These are phyloP conservation scores for Ceuthmochares aereus DNA, from an alignment of 2,113 vertebrate genomes.

Conservation along the genomic window DNA sequence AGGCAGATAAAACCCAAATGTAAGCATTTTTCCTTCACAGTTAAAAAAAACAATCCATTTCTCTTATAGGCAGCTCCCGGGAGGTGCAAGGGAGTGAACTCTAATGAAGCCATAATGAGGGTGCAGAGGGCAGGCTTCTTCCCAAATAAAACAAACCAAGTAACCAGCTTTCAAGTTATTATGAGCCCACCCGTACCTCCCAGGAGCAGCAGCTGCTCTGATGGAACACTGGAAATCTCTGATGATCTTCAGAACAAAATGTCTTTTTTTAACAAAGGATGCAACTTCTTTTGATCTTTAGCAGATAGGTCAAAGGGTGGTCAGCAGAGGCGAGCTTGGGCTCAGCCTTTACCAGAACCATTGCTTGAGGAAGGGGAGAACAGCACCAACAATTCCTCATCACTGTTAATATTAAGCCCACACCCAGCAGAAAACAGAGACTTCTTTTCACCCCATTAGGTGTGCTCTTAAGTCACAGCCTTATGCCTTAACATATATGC, in stretches of 20 bases:
- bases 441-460: neutral
- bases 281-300: neutral
- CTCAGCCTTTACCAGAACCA: neutral
- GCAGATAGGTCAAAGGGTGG: neutral
- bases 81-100: neutral
- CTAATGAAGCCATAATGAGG: neutral
- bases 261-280: neutral
- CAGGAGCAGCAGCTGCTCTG: neutral
- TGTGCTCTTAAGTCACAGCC: neutral
- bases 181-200: neutral
- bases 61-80: neutral
- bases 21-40: neutral
- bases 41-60: neutral
- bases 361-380: neutral
- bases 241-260: neutral
- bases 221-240: neutral
- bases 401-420: neutral
- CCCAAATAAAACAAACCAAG: neutral
- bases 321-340: neutral
- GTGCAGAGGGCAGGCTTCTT: neutral
- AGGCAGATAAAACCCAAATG: neutral
- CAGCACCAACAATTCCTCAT: neutral
- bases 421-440: neutral
- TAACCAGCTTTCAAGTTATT: neutral
- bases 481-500: neutral